phyloP scores from a whole-genome alignment of 2,888 invertebrate species.

The Hypomecis punctinalis region DNA sequence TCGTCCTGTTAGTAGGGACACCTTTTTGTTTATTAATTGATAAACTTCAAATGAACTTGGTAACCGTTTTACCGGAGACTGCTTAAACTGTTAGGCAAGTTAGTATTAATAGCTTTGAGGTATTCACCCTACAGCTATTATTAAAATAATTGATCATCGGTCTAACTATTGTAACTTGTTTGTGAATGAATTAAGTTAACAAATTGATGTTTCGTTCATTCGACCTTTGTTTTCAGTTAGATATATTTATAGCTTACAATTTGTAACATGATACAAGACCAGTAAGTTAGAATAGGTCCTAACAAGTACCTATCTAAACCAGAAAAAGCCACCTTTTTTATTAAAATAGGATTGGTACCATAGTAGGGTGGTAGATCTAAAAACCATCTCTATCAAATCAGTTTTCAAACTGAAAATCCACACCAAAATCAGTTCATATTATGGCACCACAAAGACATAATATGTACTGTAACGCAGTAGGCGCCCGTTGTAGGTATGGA shows the following conservation, averaged over 20 bases:
- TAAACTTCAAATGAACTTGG: background rate
- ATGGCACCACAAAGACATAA: too few relatives aligned
- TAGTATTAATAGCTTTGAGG: conserved; percentile 3
- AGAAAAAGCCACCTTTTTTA: too few relatives aligned
- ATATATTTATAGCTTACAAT: conserved; percentile 3
- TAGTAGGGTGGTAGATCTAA: too few relatives aligned
- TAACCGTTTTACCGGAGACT: background rate
- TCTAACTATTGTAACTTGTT: conserved; percentile 32
- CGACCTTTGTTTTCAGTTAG: conserved; percentile 22
- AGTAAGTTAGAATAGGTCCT: too few relatives aligned
- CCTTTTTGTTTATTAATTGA: background rate
- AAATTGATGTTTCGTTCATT: conserved; percentile 38
- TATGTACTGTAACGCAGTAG: too few relatives aligned
- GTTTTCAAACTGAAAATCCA: too few relatives aligned
- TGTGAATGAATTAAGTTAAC: conserved; percentile 25
- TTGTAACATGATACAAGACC: background rate
- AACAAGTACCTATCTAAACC: too few relatives aligned
- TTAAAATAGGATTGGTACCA: too few relatives aligned
- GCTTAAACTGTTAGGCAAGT: conserved; percentile 3
- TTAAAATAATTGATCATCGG: conserved; percentile 35
- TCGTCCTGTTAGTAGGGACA: too few relatives aligned
- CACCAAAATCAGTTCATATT: too few relatives aligned
- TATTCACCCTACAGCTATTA: conserved; percentile 23
- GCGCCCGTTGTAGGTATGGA: too few relatives aligned
- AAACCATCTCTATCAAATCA: too few relatives aligned